Conservation (phyloP, 2,113 vertebrate genomes). For the Datnioides undecimradiatus region DNA sequence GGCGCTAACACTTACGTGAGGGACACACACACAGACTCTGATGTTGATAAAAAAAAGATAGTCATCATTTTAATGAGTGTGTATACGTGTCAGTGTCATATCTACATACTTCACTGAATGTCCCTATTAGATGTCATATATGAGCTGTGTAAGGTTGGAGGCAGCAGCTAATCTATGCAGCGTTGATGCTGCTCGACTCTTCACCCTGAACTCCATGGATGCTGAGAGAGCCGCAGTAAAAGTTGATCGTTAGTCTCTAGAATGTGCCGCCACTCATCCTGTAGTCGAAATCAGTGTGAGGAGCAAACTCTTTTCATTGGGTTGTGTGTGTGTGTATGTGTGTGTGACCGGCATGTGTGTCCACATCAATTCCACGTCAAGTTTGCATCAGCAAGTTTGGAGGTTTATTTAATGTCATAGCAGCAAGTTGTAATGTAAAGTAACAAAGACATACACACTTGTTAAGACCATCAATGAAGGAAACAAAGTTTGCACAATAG, state of each 20-base stretch:
- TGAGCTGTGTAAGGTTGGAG: constrained; percentile 9
- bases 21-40: constrained; percentile 16
- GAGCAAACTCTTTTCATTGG: not conserved
- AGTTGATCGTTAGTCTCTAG: not conserved
- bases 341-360: constrained; percentile 18
- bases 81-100: not conserved
- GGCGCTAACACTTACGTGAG: not conserved
- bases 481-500: constrained; percentile 75
- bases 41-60: not conserved
- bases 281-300: constrained; percentile 13
- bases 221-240: not conserved
- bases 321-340: constrained; percentile 14
- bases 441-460: constrained; percentile 80
- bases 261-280: not conserved
- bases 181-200: not conserved
- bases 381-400: constrained; percentile 80
- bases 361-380: constrained; percentile 73
- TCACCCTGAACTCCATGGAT: not conserved
- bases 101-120: not conserved
- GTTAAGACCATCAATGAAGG: constrained; percentile 74
- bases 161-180: not conserved
- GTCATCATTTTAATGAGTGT: constrained; percentile 3
- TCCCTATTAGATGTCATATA: not conserved
- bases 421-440: constrained; percentile 80
- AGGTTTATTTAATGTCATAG: constrained; percentile 83